Evolutionary conservation across 2,888 invertebrate species (phyloP).

Genomic region (Galerucella calmariensis): DNA sequence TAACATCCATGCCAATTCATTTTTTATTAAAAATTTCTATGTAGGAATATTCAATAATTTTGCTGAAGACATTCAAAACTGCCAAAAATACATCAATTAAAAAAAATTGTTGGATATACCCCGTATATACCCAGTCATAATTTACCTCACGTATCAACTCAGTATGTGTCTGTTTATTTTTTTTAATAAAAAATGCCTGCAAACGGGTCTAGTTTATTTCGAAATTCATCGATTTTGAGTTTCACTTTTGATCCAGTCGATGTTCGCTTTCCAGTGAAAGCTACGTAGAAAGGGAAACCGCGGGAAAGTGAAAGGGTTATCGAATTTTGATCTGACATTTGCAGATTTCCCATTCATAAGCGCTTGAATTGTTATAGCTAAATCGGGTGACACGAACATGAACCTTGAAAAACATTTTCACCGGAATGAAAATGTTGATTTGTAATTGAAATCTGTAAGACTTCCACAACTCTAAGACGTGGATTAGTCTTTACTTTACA

Average conservation of each 20-base stretch:
- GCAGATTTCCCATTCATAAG: conserved; percentile 30
- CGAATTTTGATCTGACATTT: conserved; percentile 21
- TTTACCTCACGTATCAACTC: not conserved
- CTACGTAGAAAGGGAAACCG: conserved; percentile 5
- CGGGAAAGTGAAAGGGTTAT: conserved; percentile 25
- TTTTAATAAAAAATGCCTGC: not conserved
- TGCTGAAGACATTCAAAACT: too few relatives aligned
- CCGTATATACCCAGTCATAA: not conserved
- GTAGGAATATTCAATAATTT: too few relatives aligned
- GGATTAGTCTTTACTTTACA: too few relatives aligned
- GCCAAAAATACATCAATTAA: too few relatives aligned
- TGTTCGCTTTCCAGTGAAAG: conserved; percentile 9
- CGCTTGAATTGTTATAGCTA: not conserved
- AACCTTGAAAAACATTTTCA: too few relatives aligned
- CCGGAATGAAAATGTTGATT: too few relatives aligned
- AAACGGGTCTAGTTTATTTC: not conserved
- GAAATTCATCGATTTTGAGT: not conserved
- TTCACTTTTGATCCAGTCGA: conserved; percentile 13
- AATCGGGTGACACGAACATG: conserved; percentile 6
- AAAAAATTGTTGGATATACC: not conserved
- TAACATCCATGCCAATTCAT: too few relatives aligned
- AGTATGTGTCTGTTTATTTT: not conserved
- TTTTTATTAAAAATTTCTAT: too few relatives aligned
- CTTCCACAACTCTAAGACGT: too few relatives aligned
- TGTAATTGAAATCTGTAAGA: too few relatives aligned